phyloP scores from a whole-genome alignment of 2,113 vertebrate genomes.

The Triplophysa dalaica region DNA sequence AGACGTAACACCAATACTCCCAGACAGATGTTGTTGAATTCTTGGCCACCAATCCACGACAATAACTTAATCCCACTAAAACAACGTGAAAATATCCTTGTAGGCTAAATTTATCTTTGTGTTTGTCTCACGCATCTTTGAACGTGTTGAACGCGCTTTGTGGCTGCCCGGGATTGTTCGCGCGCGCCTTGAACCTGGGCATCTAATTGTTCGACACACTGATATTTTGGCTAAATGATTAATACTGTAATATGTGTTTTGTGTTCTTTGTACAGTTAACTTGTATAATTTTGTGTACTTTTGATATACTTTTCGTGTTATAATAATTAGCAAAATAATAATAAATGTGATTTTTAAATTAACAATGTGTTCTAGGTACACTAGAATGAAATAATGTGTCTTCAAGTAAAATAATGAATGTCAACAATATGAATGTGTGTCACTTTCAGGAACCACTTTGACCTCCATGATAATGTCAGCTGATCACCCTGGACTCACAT shows the following conservation, averaged over 20 bases:
- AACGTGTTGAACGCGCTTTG: no score
- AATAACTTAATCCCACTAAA: no score
- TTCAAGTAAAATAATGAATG: background rate
- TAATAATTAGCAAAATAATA: background rate
- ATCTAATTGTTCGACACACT: slow-evolving; percentile 18
- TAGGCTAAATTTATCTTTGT: no score
- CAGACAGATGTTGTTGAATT: background rate
- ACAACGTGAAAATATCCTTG: no score
- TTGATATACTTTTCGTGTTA: no score
- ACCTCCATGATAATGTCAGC: slow-evolving; percentile 76
- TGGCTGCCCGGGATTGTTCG: background rate
- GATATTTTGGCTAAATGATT: no score
- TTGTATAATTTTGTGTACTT: no score
- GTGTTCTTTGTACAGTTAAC: no score
- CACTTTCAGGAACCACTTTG: slow-evolving; percentile 58
- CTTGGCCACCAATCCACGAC: background rate
- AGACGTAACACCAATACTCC: background rate
- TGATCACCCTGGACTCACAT: slow-evolving; percentile 77
- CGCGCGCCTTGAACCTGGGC: background rate
- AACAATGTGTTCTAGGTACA: background rate
- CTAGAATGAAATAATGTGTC: background rate
- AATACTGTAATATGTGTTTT: no score
- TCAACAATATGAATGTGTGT: background rate
- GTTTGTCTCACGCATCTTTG: no score
- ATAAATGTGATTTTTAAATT: no score